Evolutionary conservation across 2,797 vertebrate species (phyloP).

Genomic region (Catostomus latipinnis): DNA sequence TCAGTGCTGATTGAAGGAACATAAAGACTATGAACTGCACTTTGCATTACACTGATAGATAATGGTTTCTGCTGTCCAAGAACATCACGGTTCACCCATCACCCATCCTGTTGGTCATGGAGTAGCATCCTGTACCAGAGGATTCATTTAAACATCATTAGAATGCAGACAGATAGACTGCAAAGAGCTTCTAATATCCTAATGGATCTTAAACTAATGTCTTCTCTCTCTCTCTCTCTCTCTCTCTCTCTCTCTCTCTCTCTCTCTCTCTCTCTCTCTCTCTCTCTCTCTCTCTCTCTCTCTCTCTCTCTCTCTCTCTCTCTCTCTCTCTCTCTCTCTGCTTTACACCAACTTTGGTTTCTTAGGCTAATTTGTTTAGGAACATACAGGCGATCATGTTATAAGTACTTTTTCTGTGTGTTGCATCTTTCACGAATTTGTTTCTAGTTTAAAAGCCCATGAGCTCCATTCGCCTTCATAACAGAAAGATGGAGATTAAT

Average conservation of each 20-base stretch:
- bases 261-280: background rate
- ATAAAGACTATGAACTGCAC: background rate
- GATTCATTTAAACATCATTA: constrained; percentile 30
- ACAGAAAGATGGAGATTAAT: constrained; percentile 4
- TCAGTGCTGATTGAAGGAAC: constrained; percentile 16
- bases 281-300: background rate
- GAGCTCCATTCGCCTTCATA: constrained; percentile 1
- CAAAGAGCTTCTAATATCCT: constrained; percentile 12
- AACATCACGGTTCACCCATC: background rate
- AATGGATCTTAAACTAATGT: constrained; percentile 37
- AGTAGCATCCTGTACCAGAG: constrained; percentile 13
- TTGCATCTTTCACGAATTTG: background rate
- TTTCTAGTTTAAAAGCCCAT: constrained; percentile 13
- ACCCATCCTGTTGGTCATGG: constrained; percentile 30
- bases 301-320: background rate
- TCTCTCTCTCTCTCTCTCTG: background rate
- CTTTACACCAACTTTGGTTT: constrained; percentile 22
- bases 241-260: background rate
- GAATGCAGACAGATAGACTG: background rate
- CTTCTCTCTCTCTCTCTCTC: background rate
- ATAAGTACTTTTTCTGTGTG: constrained; percentile 6
- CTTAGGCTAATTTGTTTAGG: constrained; percentile 24
- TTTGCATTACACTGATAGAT: constrained; percentile 21
- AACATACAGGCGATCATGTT: background rate
- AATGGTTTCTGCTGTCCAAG: constrained; percentile 25